A percentile compares a stretch with the other conserved stretches of the same genome.
These are phyloP conservation scores for Cephus spinipes DNA, from an alignment of 2,888 invertebrate genomes.

Conservation along the genomic window DNA sequence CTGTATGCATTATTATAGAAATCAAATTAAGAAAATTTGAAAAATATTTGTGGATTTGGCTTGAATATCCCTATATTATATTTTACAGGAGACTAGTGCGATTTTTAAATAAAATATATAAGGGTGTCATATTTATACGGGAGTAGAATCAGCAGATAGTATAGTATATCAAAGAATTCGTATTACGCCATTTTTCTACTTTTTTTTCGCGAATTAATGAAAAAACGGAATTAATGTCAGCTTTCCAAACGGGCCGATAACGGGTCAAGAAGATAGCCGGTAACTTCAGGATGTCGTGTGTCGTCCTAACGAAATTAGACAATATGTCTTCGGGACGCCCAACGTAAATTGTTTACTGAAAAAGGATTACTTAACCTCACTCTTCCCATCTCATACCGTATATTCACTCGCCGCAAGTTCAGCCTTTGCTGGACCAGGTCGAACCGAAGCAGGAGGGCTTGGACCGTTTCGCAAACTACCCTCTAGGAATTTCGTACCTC, in stretches of 20 bases:
- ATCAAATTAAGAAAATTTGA: too few species aligned
- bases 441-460: not conserved
- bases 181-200: not conserved
- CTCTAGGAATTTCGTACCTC: slow-evolving; percentile 41
- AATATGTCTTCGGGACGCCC: slow-evolving; percentile 25
- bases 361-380: slow-evolving; percentile 20
- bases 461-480: slow-evolving; percentile 22
- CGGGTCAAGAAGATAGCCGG: not conserved
- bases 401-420: not conserved
- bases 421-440: not conserved
- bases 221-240: not conserved
- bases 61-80: too few species aligned
- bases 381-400: slow-evolving; percentile 2
- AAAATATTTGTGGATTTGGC: too few species aligned
- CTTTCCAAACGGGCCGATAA: not conserved
- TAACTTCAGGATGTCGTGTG: not conserved
- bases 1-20: too few species aligned
- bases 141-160: not conserved
- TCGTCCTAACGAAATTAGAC: slow-evolving; percentile 26
- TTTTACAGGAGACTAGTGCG: too few species aligned
- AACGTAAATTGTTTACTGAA: slow-evolving; percentile 42
- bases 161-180: slow-evolving; percentile 17
- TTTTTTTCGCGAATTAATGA: not conserved
- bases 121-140: not conserved
- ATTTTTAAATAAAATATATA: not conserved